Evolutionary conservation across 2,888 invertebrate genomes (phyloP), one percentile per base, ranked within the genome.

Genomic region (Zhengitettix transpicula): DNA sequence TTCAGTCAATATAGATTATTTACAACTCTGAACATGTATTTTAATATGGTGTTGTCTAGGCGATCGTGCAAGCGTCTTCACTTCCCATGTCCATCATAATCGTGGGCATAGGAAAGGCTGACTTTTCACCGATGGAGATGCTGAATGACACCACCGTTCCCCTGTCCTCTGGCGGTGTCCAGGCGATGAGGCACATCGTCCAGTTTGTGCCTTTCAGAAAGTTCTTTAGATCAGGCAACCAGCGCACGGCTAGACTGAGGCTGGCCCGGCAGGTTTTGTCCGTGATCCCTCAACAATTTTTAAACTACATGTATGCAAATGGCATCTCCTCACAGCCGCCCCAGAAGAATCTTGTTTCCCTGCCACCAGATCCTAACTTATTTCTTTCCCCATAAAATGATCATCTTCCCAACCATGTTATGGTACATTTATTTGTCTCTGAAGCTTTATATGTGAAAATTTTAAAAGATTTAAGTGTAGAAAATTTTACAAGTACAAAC

Each of bases 1-100:
- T 7, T n/a, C n/a, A n/a, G n/a, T 51, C 15, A 51, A n/a, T n/a
- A 3, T 51, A 5, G n/a, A 1, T 15, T 7, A 28, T 28, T 28
- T 28, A 28, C 28, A 28, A 28, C 41, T 1, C n/a, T 14, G 11
- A 42, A n/a, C n/a, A n/a, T 16, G 52, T 57, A 44, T 63, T 63
- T 28, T 7, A 28, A 28, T 7, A 28, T 7, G n/a, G 28, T 28
- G 28, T 28, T 7, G 3, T 28, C 10, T 58, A 69, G 69, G 68
- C 69, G 8, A 69, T 70, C 41, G 67, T 70, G 5, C 62, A 74
- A 69, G 78, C 79, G 40, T 76, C 78, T n/a, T 65, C 66, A 52
- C 70, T 79, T 17, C 80, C 80, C 1, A 70, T 80, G 69, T 80
- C 80, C 7, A 78, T 80, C 60, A 80, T 80, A 62, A 80, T 80